Conservation (phyloP, 1,140 invertebrate species). For the Neelides sp. region DNA sequence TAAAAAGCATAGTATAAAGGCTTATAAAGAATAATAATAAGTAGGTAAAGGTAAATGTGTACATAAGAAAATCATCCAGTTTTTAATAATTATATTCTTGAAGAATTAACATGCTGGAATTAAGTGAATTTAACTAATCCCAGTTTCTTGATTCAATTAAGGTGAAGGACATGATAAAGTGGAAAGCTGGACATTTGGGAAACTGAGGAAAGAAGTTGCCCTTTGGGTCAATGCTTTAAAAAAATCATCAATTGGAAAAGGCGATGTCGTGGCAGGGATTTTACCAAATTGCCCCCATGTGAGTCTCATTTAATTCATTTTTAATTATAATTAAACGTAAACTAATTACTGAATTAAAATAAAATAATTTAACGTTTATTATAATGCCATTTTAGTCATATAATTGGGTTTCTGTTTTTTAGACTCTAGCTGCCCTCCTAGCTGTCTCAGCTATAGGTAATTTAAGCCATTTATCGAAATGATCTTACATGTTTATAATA, state of each 20-base stretch:
- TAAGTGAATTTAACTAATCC: not conserved
- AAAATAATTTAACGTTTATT: not conserved
- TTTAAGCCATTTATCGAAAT: no score
- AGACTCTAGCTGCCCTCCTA: slow-evolving; percentile 42
- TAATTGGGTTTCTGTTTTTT: slow-evolving; percentile 2
- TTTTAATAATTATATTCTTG: no score
- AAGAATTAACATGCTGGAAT: no score
- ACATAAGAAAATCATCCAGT: no score
- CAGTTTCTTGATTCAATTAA: slow-evolving; percentile 24
- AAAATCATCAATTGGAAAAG: slow-evolving; percentile 35
- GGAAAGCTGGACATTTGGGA: slow-evolving; percentile 35
- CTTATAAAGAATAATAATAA: no score
- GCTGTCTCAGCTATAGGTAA: slow-evolving; percentile 42
- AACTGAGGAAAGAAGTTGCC: slow-evolving; percentile 36
- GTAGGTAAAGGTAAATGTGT: no score
- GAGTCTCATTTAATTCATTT: not conserved
- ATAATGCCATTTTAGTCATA: not conserved
- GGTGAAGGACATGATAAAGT: slow-evolving; percentile 36
- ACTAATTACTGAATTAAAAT: not conserved
- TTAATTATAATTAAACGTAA: not conserved
- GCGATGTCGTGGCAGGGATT: slow-evolving; percentile 41
- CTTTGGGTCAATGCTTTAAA: slow-evolving; percentile 37
- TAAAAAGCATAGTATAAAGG: no score
- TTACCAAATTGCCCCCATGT: slow-evolving; percentile 32
- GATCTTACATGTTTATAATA: no score